A percentile compares a stretch with the other conserved stretches of the same genome.
Evolutionary conservation across 2,113 vertebrate species (phyloP).

Genomic region (Prinia subflava): DNA sequence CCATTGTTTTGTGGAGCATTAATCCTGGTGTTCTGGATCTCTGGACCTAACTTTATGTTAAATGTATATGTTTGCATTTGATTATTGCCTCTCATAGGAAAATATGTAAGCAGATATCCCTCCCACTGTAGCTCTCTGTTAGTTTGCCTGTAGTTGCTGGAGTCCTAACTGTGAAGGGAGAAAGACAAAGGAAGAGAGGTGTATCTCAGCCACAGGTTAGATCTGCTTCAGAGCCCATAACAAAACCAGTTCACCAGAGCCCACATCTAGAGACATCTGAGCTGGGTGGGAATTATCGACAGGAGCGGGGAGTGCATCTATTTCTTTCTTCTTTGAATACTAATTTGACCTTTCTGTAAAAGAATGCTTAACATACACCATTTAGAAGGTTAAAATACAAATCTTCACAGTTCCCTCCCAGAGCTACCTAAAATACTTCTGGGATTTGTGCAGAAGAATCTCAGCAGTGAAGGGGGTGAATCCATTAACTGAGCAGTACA

Average conservation of each 20-base stretch:
- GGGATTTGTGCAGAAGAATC: background rate
- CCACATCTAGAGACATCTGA: background rate
- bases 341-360: background rate
- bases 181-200: background rate
- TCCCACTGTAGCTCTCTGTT: background rate
- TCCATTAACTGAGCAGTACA: background rate
- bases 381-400: background rate
- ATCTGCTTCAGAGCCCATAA: background rate
- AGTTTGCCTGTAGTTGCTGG: background rate
- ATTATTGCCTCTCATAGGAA: background rate
- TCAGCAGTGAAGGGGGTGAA: background rate
- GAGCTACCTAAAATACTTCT: background rate
- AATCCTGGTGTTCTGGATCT: background rate
- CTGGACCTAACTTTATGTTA: background rate
- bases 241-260: background rate
- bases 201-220: background rate
- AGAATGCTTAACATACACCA: background rate
- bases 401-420: background rate
- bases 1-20: fast-evolving
- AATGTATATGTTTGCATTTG: background rate
- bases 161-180: background rate
- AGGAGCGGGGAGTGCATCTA: background rate
- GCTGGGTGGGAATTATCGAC: background rate
- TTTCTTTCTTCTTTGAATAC: background rate
- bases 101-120: background rate